Conservation (phyloP, 2,797 vertebrate genomes). For the Macrochelys suwanniensis region DNA sequence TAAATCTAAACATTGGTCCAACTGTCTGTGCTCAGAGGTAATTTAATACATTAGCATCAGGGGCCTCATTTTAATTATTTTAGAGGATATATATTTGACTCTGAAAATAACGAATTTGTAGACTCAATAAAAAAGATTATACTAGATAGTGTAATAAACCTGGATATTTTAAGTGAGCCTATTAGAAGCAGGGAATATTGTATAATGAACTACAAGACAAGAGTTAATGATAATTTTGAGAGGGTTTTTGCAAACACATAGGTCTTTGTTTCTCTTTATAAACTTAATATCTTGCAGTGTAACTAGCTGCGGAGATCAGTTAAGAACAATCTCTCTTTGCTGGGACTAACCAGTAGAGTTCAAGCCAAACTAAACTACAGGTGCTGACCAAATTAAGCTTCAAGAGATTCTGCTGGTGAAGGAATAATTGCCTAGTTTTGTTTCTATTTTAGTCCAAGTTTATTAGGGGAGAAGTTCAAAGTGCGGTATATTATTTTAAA, state of each 20-base stretch:
- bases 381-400: neutral
- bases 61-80: neutral
- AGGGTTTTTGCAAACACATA: neutral
- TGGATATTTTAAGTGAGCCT: no score
- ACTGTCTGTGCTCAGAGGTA: neutral
- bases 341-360: neutral
- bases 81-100: neutral
- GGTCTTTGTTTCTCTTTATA: neutral
- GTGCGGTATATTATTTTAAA: neutral
- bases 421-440: neutral
- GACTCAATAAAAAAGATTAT: neutral
- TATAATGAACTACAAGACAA: neutral
- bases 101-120: neutral
- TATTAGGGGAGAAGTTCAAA: neutral
- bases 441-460: neutral
- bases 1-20: neutral
- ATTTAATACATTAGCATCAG: neutral
- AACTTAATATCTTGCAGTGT: neutral
- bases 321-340: neutral
- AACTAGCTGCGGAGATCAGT: neutral
- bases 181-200: neutral
- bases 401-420: neutral
- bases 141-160: neutral
- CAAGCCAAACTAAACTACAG: neutral
- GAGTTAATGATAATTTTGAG: neutral